These are phyloP conservation scores for Eueremaeus valkanovi DNA, from an alignment of 2,888 invertebrate genomes.

Conservation along the genomic window DNA sequence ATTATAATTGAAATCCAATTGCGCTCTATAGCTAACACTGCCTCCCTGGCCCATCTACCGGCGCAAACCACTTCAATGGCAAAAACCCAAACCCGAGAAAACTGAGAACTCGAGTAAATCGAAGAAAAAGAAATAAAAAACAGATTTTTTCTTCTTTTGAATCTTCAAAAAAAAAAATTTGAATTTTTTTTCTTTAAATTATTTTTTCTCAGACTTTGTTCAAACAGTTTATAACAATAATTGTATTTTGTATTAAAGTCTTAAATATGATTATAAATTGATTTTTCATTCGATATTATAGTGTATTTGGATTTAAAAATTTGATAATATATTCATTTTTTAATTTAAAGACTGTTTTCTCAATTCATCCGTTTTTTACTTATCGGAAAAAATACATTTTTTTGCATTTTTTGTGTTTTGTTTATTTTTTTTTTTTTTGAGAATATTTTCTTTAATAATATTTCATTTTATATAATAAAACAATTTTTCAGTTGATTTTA, in stretches of 20 bases:
- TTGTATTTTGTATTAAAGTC: too few relatives aligned
- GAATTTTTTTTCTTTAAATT: too few relatives aligned
- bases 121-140: slow-evolving; percentile 58
- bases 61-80: slow-evolving; percentile 82
- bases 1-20: too few relatives aligned
- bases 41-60: slow-evolving; percentile 97
- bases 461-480: not conserved
- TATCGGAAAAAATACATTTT: not conserved
- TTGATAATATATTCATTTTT: too few relatives aligned
- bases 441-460: not conserved
- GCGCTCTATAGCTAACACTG: slow-evolving; percentile 65
- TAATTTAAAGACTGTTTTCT: not conserved
- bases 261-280: too few relatives aligned
- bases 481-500: slow-evolving; percentile 10
- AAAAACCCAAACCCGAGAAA: slow-evolving; percentile 61
- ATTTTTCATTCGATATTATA: too few relatives aligned
- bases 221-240: too few relatives aligned
- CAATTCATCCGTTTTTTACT: too few relatives aligned
- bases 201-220: too few relatives aligned
- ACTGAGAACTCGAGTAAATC: slow-evolving; percentile 49
- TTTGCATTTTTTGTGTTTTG: not conserved
- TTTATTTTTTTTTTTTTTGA: not conserved
- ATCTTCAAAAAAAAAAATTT: too few relatives aligned
- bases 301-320: too few relatives aligned
- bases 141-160: too few relatives aligned